phyloP scores from a whole-genome alignment of 30 jellyfish, hydroid and myxozoan species.

The Sanderia malayensis region DNA sequence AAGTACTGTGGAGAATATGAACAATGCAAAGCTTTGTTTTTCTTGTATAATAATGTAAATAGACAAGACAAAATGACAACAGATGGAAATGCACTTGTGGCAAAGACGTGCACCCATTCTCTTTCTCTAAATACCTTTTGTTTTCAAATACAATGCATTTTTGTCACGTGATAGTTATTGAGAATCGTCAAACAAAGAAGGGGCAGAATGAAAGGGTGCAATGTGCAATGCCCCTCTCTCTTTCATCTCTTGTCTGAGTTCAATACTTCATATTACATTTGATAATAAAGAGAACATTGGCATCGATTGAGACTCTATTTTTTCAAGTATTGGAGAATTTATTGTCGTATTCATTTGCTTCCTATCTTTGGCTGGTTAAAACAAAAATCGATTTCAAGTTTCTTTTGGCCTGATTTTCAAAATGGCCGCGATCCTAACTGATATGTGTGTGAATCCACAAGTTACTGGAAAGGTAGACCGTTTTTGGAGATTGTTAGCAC shows the following conservation, averaged over 20 bases:
- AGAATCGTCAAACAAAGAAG: slow-evolving; percentile 64
- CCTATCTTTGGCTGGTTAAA: no score
- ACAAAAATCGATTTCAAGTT: background rate
- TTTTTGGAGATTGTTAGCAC: no score
- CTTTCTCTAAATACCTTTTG: slow-evolving; percentile 53
- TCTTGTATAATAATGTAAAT: no score
- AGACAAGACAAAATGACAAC: no score
- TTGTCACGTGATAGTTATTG: slow-evolving; percentile 54
- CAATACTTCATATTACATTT: no score
- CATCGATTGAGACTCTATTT: no score
- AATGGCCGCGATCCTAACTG: slow-evolving; percentile 69
- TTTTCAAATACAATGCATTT: slow-evolving; percentile 19
- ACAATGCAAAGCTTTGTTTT: no score
- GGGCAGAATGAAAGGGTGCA: slow-evolving; percentile 76
- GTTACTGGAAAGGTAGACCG: slow-evolving; percentile 59
- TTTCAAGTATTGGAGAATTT: no score
- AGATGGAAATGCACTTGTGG: slow-evolving; percentile 73
- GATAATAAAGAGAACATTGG: no score
- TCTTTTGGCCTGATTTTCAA: slow-evolving; percentile 25
- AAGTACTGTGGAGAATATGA: no score
- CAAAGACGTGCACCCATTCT: slow-evolving; percentile 68
- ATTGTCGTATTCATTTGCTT: no score
- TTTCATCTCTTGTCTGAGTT: no score
- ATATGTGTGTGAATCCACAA: slow-evolving; percentile 38
- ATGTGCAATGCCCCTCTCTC: background rate